These are phyloP conservation scores for Gibbula magus DNA, from an alignment of 2,888 invertebrate genomes.

Conservation along the genomic window DNA sequence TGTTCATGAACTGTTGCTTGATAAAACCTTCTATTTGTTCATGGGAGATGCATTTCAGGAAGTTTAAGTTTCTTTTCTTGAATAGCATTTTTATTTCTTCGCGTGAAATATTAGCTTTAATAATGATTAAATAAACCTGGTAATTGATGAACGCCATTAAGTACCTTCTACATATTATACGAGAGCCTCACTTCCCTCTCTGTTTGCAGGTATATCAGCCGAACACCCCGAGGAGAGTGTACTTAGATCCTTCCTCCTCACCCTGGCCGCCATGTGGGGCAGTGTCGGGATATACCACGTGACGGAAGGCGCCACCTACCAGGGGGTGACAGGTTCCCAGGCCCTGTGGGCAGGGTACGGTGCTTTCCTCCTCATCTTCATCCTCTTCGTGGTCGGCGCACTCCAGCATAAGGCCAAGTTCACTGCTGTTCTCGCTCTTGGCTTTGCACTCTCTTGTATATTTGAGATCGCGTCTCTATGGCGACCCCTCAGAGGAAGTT, in stretches of 20 bases:
- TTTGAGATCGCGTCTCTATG: slow-evolving; percentile 52
- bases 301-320: slow-evolving; percentile 29
- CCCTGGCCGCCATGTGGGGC: slow-evolving; percentile 50
- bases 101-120: too few relatives aligned
- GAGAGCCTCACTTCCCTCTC: not conserved
- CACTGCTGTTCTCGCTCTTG: slow-evolving; percentile 46
- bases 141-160: not conserved
- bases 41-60: too few relatives aligned
- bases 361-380: slow-evolving; percentile 46
- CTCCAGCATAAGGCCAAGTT: slow-evolving; percentile 41
- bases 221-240: slow-evolving; percentile 43
- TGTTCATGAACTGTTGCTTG: too few relatives aligned
- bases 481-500: slow-evolving; percentile 45
- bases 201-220: slow-evolving; percentile 46
- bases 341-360: slow-evolving; percentile 53
- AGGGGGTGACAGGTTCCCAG: slow-evolving; percentile 32
- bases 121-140: too few relatives aligned
- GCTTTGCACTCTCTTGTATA: slow-evolving; percentile 44
- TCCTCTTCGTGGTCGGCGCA: slow-evolving; percentile 43
- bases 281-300: slow-evolving; percentile 48
- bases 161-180: not conserved
- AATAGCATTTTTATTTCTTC: too few relatives aligned
- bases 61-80: too few relatives aligned
- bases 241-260: slow-evolving; percentile 46
- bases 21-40: too few relatives aligned